Evolutionary conservation across 1,140 invertebrate species (phyloP), one percentile per base, ranked within the genome.

Genomic region (Colletes gigas): DNA sequence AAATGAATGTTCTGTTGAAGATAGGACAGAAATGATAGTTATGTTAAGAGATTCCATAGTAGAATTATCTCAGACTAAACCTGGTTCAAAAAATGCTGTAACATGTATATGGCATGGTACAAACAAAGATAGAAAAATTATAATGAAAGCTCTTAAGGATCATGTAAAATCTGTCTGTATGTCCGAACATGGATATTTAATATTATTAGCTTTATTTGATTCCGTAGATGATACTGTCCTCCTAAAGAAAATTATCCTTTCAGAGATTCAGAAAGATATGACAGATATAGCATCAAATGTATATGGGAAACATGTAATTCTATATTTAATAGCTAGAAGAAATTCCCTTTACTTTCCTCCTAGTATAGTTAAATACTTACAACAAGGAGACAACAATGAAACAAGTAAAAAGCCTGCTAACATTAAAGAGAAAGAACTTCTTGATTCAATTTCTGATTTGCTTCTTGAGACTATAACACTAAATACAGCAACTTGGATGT

Each of bases 141-240:
- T 96, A 12, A 95, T 96, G 70, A 99, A 99, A 94, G 93, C 95
- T 62, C 94, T 99, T 6, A 98, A 99, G 92, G 96, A 96, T 65
- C 96, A 98, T 92, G 94, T 98, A 4, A 93, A 96, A 14, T 96
- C 97, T 81, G 95, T 98, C 12, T 96, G 96, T 30, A 95, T 95
- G 54, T 98, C 98, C 83, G 97, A 99, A 91, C 95, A 98, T 88
- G 98, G 98, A 0, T 96, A 98, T 90, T 92, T 97, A 21, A 95
- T 98, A 10, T 91, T 99, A 50, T 93, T 99, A 73, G 95, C 97
- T 1, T 94, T 99, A 65, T 96, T 99, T 83, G 98, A 99, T 90
- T 94, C 95, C n/a, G 96, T 98, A 1, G 98, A 99, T 92, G 98
- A 99, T 88, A 99, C 98, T 4, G 96, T 98, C 66, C 93, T 99